Percentiles rank a stretch among this genome's conserved stretches.
Evolutionary conservation across 2,113 vertebrate species (phyloP).

Genomic region (Lates calcarifer): DNA sequence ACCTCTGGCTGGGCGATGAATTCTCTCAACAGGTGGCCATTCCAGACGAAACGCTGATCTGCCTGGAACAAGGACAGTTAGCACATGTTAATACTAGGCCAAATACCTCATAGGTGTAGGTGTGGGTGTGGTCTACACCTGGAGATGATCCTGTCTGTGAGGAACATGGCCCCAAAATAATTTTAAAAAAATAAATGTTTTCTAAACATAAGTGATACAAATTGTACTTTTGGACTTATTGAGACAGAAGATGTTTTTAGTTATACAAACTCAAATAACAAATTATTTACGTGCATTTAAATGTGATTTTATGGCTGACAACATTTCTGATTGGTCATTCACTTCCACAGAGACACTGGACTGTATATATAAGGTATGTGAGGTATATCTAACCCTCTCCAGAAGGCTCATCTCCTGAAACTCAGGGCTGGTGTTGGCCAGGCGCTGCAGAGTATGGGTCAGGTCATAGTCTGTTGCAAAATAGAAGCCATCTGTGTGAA

Average conservation of each 20-base stretch:
- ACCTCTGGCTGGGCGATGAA: constrained; percentile 96
- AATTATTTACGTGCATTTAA: not conserved
- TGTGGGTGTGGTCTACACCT: no score
- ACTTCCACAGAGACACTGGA: not conserved
- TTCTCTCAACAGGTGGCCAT: constrained; percentile 93
- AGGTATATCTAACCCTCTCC: constrained; percentile 89
- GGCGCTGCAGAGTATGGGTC: constrained; percentile 92
- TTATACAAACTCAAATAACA: no score
- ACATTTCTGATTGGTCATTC: not conserved
- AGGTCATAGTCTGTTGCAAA: constrained; percentile 94
- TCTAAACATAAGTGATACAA: not conserved
- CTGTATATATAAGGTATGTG: no score
- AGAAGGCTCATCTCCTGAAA: constrained; percentile 98
- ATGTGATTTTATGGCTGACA: not conserved
- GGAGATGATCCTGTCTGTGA: not conserved
- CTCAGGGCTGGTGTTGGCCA: constrained; percentile 97
- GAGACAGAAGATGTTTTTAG: no score
- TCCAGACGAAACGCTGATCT: constrained; percentile 98
- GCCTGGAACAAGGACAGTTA: constrained; percentile 84
- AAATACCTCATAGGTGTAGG: not conserved
- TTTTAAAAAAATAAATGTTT: not conserved
- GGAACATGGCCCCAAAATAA: not conserved
- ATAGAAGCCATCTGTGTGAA: constrained; percentile 94
- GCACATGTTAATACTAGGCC: not conserved
- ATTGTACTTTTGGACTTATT: not conserved